Percentiles rank a stretch among this genome's conserved stretches.
phyloP scores from a whole-genome alignment of 2,888 invertebrate species.

The Tachina lurida region DNA sequence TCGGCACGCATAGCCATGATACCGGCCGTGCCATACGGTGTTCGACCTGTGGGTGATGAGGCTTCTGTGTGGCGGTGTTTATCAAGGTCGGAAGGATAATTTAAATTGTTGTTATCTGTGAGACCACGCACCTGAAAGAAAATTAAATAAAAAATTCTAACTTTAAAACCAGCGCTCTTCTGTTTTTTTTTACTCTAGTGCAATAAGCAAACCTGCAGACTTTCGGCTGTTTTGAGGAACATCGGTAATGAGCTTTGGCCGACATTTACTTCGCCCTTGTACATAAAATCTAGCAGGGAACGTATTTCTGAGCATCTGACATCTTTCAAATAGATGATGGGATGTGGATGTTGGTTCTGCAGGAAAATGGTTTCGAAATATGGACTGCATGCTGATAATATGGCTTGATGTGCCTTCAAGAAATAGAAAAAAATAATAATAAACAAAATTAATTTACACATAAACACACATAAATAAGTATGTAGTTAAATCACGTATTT shows the following conservation, averaged over 20 bases:
- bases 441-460: neutral
- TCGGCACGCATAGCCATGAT: constrained; percentile 78
- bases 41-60: constrained; percentile 80
- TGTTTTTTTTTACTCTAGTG: neutral
- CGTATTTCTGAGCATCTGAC: constrained; percentile 95
- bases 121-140: constrained; percentile 87
- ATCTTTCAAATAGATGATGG: constrained; percentile 96
- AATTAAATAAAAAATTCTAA: neutral
- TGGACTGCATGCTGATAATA: constrained; percentile 96
- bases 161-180: neutral
- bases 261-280: constrained; percentile 95
- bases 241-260: constrained; percentile 95
- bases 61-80: constrained; percentile 82
- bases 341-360: constrained; percentile 94
- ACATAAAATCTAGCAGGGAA: constrained; percentile 95
- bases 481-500: constrained; percentile 36
- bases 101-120: constrained; percentile 90
- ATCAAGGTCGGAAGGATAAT: constrained; percentile 82
- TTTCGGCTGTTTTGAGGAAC: constrained; percentile 96
- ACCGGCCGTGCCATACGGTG: constrained; percentile 72
- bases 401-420: constrained; percentile 92
- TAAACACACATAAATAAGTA: neutral
- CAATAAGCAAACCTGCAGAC: constrained; percentile 87
- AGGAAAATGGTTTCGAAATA: constrained; percentile 96
- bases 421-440: constrained; percentile 72